These are phyloP conservation scores for Pterocles orientalis DNA, from an alignment of 2,113 vertebrate genomes.

Conservation along the genomic window DNA sequence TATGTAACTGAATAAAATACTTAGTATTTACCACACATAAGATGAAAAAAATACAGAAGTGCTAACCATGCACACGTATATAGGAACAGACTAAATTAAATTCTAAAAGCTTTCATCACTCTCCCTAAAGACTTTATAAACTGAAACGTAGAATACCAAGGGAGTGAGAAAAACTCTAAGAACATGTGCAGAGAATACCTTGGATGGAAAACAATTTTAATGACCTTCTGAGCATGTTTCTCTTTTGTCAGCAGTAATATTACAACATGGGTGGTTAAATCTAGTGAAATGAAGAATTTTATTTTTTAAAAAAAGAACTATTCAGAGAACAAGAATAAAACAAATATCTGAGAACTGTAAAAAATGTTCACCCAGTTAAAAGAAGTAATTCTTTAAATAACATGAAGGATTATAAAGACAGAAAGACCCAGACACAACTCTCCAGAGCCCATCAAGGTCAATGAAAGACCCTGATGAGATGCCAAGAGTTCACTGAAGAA, in stretches of 20 bases:
- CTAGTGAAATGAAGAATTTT: neutral
- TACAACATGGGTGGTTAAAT: neutral
- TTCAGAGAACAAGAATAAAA: neutral
- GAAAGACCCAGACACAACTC: neutral
- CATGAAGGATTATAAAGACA: neutral
- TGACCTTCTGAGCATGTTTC: neutral
- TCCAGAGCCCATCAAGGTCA: neutral
- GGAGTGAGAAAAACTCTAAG: neutral
- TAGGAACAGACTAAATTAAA: neutral
- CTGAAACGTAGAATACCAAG: neutral
- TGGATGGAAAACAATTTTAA: neutral
- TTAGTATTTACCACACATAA: neutral
- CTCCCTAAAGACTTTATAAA: neutral
- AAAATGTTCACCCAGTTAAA: neutral
- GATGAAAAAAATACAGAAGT: neutral
- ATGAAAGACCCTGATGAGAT: neutral
- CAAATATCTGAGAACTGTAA: fast-evolving
- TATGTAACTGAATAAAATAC: neutral
- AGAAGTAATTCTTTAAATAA: neutral
- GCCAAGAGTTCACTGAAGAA: neutral
- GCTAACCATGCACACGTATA: neutral
- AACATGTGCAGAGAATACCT: neutral
- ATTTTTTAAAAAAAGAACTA: neutral
- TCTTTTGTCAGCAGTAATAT: neutral
- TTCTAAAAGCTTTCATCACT: neutral